phyloP scores from a whole-genome alignment of 1,140 invertebrate species.

The Papilio dardanus region DNA sequence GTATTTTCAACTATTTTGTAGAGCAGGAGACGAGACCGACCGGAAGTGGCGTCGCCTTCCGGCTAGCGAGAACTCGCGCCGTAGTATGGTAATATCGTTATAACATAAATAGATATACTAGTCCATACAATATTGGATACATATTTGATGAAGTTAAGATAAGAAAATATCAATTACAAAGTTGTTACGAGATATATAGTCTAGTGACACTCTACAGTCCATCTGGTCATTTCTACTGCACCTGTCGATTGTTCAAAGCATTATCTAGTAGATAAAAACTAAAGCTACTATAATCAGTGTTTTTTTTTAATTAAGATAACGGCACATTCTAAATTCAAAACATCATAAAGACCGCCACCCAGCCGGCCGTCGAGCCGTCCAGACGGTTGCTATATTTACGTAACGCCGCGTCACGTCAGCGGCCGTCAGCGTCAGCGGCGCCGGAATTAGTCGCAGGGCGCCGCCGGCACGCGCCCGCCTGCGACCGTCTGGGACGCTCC shows the following conservation, averaged over 20 bases:
- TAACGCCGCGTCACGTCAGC: constrained; percentile 50
- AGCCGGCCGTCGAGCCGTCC: not conserved
- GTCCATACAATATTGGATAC: not conserved
- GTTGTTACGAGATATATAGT: no score
- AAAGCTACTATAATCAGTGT: no score
- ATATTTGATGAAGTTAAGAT: not conserved
- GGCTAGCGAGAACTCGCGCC: constrained; percentile 25
- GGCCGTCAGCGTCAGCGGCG: constrained; percentile 15
- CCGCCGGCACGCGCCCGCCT: constrained; percentile 44
- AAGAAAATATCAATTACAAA: no score
- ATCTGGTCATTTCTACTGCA: no score
- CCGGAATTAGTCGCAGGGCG: constrained; percentile 57
- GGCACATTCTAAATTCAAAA: not conserved
- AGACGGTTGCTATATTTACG: constrained; percentile 52
- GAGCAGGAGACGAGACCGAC: constrained; percentile 22
- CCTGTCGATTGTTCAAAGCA: no score
- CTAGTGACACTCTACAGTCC: no score
- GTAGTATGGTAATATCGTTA: not conserved
- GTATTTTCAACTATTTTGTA: constrained; percentile 24
- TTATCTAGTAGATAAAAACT: no score
- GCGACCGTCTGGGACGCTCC: constrained; percentile 42
- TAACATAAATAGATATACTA: not conserved
- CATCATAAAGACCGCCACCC: not conserved
- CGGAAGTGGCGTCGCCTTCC: constrained; percentile 43
- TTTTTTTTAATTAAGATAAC: no score